Percentiles rank a stretch among this genome's conserved stretches.
Conservation (phyloP, 2,888 invertebrate species). For the Hirudinaria manillensis region DNA sequence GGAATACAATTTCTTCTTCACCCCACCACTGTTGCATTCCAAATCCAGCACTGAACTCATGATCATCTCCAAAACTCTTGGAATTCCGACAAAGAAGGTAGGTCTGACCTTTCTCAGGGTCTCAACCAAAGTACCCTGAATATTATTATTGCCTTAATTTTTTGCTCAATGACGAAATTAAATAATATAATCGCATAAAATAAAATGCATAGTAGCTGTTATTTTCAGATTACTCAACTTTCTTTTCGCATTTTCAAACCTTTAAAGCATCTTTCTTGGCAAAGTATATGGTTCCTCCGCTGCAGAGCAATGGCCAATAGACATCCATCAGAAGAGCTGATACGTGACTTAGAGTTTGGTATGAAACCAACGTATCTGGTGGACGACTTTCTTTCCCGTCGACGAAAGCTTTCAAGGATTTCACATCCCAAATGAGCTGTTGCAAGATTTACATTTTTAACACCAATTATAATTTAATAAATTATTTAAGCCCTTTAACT, state of each 20-base stretch:
- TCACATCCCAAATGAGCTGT: too few relatives aligned
- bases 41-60: conserved; percentile 83
- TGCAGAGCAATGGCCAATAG: conserved; percentile 61
- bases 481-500: too few relatives aligned
- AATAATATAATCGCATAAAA: too few relatives aligned
- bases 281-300: conserved; percentile 70
- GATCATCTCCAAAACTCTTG: conserved; percentile 87
- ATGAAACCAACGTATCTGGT: conserved; percentile 60
- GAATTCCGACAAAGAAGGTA: conserved; percentile 77
- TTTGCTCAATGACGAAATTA: not conserved
- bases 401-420: too few relatives aligned
- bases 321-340: conserved; percentile 84
- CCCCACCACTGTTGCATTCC: conserved; percentile 59
- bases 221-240: too few relatives aligned
- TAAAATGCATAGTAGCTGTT: too few relatives aligned
- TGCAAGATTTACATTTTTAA: too few relatives aligned
- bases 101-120: conserved; percentile 65
- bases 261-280: conserved; percentile 83
- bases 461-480: too few relatives aligned
- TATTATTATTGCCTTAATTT: not conserved
- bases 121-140: conserved; percentile 43
- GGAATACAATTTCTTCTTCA: not conserved
- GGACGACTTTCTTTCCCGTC: too few relatives aligned
- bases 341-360: conserved; percentile 80
- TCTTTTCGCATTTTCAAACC: conserved; percentile 42